Base-by-base conservation (phyloP, 2,888 invertebrate genomes). In the Drosophila kokeensis region DNA sequence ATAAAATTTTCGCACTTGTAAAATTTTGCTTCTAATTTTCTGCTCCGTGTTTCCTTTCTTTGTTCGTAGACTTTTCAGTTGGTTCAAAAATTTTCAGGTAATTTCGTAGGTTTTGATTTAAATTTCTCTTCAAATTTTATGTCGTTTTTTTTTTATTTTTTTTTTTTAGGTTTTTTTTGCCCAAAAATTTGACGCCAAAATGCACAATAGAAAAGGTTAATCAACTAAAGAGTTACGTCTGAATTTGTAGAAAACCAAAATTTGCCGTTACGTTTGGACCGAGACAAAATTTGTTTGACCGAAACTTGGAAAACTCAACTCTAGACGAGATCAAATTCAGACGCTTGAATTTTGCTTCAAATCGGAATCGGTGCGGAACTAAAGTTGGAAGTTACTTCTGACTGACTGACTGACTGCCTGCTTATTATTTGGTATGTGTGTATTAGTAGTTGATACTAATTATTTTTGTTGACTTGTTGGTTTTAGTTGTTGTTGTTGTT, bases 61-160 rank as follows among this genome's bases (percentile, higher is more conserved):
- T 48, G 73, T 64, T 82, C 59, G 67, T 83, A 80, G 76, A 81
- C 76, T 88, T 80, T 79, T 81, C 79, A 79, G 78, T 83, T 82
- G 62, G 73, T 71, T 78, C 76, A 74, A 87, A 91, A 89, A 85
- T 77, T 73, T 85, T 92, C 92, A 92, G 92, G 92, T 92, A 92
- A 92, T 91, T 92, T 91, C 90, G 92, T 91, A 92, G 92, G 92
- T 87, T 86, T 83, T 81, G 78, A 83, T 87, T 87, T 73, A 57
- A 63, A 78, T 76, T 78, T 80, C 21, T 80, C 13, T 29, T 76
- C 36, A 58, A 74, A 74, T 57, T 87, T 79, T 36, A 67, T 78
- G 27, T 67, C 58, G 30, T 57, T 60, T 65, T 68, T 24, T 59
- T 60, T 49, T 66, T n/a, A 30, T 42, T 18, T 29, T 55, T 21